Base-by-base conservation (phyloP, 2,888 invertebrate genomes). In the Euphydryas editha region DNA sequence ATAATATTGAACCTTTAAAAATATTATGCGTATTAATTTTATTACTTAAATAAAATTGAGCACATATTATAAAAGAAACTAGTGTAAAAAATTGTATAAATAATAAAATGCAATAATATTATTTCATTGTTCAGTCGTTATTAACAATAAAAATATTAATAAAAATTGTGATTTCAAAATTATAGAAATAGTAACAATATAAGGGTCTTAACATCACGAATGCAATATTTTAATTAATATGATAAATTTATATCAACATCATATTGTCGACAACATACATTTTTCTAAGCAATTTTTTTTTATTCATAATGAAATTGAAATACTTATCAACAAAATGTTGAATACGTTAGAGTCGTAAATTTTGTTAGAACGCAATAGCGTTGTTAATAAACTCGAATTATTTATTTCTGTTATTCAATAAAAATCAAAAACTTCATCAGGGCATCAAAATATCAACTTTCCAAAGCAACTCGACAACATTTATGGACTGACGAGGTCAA, bases 1-100 rank as follows among this genome's bases (percentile, higher is more conserved):
- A n/a, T 36, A 8, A 36, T 54, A 21, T 54, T 58, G 62, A 65
- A 42, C 56, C 57, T 59, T 63, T 56, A 30, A 46, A 64, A 61
- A 55, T 60, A 66, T 69, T 65, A 65, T 54, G 67, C 56, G 61
- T 65, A 39, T 57, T 51, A 39, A 24, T 55, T 64, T 67, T 64
- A 67, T 64, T 58, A 46, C 59, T 67, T 51, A 67, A 67, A 59
- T 36, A 71, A 73, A 73, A 74, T 74, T 74, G 73, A 74, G 74
- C 74, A 73, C 65, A 73, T 54, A 69, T 64, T 63, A 68, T 15
- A n/a, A 44, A 44, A 64, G 42, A 62, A 71, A 69, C 66, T 69
- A 66, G 65, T 61, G 55, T 68, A 56, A 37, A 72, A 74, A 72
- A 30, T 30, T 74, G 73, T 73, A 65, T 59, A 62, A 54, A 67